phyloP scores from a whole-genome alignment of 2,797 vertebrate genomes.

The Distichodus sexfasciatus region DNA sequence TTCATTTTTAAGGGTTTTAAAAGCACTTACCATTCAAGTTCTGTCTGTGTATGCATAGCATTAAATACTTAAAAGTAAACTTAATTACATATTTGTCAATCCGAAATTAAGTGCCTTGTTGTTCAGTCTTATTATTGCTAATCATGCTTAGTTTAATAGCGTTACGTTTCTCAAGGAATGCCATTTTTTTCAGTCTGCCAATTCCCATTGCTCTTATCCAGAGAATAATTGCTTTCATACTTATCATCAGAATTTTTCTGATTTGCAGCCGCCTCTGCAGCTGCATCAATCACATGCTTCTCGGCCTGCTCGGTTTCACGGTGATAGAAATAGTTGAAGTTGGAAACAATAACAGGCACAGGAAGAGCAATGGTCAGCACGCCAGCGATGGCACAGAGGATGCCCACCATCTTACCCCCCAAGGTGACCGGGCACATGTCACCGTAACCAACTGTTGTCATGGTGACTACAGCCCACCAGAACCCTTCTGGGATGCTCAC shows the following conservation, averaged over 20 bases:
- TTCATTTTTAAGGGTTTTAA: conserved; percentile 15
- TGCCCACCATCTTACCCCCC: conserved; percentile 96
- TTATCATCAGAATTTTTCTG: conserved; percentile 71
- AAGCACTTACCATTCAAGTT: conserved; percentile 22
- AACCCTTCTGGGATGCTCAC: conserved; percentile 97
- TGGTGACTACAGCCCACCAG: conserved; percentile 99
- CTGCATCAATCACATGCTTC: conserved; percentile 80
- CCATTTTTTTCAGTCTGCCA: conserved; percentile 84
- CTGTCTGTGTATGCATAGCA: conserved; percentile 40
- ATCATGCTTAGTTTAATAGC: conserved; percentile 24
- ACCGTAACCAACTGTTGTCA: conserved; percentile 97
- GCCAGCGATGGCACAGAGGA: conserved; percentile 93
- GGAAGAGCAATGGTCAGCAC: conserved; percentile 96
- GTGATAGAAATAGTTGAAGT: conserved; percentile 99
- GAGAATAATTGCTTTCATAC: conserved; percentile 80
- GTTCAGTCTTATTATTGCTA: conserved; percentile 43
- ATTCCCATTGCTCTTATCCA: conserved; percentile 84
- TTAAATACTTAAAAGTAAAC: conserved; percentile 27
- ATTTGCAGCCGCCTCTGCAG: conserved; percentile 73
- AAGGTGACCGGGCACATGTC: conserved; percentile 97
- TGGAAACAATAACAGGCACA: conserved; percentile 97
- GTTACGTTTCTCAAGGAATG: conserved; percentile 44
- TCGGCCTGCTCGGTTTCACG: conserved; percentile 92
- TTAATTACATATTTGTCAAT: conserved; percentile 23
- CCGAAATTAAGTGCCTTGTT: conserved; percentile 47